Evolutionary conservation across 1,140 invertebrate species (phyloP), one percentile per base, ranked within the genome.

Genomic region (Subanguina moxae): DNA sequence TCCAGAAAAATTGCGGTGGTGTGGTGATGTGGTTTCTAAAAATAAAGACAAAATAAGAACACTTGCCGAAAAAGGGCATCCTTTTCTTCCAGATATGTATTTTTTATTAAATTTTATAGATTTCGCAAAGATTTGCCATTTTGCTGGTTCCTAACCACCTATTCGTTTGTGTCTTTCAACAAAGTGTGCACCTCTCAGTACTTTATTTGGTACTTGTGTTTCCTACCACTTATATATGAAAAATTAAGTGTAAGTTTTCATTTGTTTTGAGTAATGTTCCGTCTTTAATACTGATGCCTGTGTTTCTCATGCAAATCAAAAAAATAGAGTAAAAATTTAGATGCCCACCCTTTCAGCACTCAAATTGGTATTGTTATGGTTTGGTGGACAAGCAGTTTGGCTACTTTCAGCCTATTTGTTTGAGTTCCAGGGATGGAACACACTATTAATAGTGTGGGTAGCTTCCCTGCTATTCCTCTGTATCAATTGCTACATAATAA

Each of bases 111-210:
- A 3, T 80, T 45, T 65, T 80, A n/a, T n/a, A 82, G 77, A 57
- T 85, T 80, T 67, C 78, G 82, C 56, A 63, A 70, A 85, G 88
- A 90, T 21, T 84, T 96, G 52, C 86, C 89, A 1, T 93, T 97
- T 83, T 89, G 89, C 30, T 86, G 94, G 67, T 91, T 97, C 70
- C 83, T 88, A 0, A 88, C 91, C 78, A 90, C 93, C 0, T 90
- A 92, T 72, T 87, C 90, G 1, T 89, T 97, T 80, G 95, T 99
- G 0, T 89, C 89, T 5, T 94, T 91, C 75, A 98, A 98, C 85
- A 91, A 93, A 82, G 94, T 99, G 0, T 88, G 93, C 71, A 98
- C 95, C 13, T 94, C 92, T 19, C 94, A 98, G 84, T 98, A 97
- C 83, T 97, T 97, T 78, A 86, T 97, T 43, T 97, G 95, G 94